Percentiles rank a stretch among this genome's conserved stretches.
phyloP scores from a whole-genome alignment of 1,140 invertebrate genomes.

The Antheraea pernyi region DNA sequence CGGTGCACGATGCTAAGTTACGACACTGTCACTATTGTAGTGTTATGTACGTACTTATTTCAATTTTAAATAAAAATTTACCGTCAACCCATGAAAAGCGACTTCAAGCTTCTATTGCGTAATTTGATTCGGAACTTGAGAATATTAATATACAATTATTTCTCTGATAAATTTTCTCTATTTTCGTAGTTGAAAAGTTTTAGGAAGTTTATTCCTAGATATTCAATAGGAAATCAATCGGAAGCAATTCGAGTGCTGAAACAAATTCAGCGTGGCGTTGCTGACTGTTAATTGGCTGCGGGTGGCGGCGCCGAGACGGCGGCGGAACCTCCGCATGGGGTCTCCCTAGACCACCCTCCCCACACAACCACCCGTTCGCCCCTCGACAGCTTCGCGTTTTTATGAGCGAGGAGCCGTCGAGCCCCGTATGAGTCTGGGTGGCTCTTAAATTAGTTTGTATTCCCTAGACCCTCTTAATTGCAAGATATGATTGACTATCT shows the following conservation, averaged over 20 bases:
- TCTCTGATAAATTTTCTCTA: background rate
- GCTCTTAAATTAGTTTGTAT: constrained; percentile 67
- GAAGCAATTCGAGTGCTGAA: constrained; percentile 72
- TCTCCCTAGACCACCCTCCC: constrained; percentile 47
- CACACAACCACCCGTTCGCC: constrained; percentile 39
- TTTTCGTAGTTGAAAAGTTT: constrained; percentile 3
- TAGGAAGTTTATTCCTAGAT: background rate
- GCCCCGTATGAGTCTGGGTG: constrained; percentile 57
- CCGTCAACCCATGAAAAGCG: background rate
- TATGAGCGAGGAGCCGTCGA: constrained; percentile 65
- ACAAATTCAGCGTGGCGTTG: constrained; percentile 75
- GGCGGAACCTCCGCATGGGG: constrained; percentile 74
- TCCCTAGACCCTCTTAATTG: constrained; percentile 26
- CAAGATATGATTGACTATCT: constrained; percentile 13
- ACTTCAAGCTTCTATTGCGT: too few relatives aligned
- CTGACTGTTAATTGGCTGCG: constrained; percentile 76
- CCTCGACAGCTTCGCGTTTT: constrained; percentile 59
- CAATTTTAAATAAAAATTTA: background rate
- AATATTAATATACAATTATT: background rate
- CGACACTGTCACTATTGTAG: constrained; percentile 53
- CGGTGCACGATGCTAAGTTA: constrained; percentile 61
- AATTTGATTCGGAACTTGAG: too few relatives aligned
- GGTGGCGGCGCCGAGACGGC: constrained; percentile 77
- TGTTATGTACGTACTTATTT: constrained; percentile 21
- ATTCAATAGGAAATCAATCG: constrained; percentile 64